Percentiles rank a stretch among this genome's conserved stretches.
These are phyloP conservation scores for Polypterus senegalus DNA, from an alignment of 2,113 vertebrate genomes.

Conservation along the genomic window DNA sequence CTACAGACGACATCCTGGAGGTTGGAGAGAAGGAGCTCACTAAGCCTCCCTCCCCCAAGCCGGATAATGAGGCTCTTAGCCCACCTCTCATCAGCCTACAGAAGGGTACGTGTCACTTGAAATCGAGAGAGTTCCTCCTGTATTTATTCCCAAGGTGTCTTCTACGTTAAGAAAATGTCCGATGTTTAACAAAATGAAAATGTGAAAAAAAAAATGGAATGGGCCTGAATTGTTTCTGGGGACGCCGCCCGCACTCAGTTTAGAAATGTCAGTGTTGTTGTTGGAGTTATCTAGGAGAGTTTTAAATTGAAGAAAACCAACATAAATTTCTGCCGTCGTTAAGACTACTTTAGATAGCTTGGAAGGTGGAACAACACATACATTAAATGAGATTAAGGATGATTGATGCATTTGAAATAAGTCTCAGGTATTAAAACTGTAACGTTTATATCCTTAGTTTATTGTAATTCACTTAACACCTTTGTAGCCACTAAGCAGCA, in stretches of 20 bases:
- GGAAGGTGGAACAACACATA: too few relatives aligned
- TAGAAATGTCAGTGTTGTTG: not conserved
- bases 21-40: slow-evolving; percentile 1
- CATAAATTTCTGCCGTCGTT: too few relatives aligned
- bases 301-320: too few relatives aligned
- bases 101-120: slow-evolving; percentile 1
- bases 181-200: not conserved
- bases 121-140: not conserved
- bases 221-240: not conserved
- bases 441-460: too few relatives aligned
- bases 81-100: slow-evolving; percentile 10
- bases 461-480: too few relatives aligned
- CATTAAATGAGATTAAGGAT: too few relatives aligned
- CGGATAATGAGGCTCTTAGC: not conserved
- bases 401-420: too few relatives aligned
- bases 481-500: too few relatives aligned
- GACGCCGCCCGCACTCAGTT: not conserved
- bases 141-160: too few relatives aligned
- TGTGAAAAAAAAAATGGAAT: not conserved
- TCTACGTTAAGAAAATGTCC: not conserved
- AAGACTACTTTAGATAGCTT: too few relatives aligned
- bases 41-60: not conserved
- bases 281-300: too few relatives aligned
- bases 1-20: slow-evolving; percentile 7
- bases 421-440: too few relatives aligned